Evolutionary conservation across 2,888 invertebrate species (phyloP).

Genomic region (Drosophila mimetica): DNA sequence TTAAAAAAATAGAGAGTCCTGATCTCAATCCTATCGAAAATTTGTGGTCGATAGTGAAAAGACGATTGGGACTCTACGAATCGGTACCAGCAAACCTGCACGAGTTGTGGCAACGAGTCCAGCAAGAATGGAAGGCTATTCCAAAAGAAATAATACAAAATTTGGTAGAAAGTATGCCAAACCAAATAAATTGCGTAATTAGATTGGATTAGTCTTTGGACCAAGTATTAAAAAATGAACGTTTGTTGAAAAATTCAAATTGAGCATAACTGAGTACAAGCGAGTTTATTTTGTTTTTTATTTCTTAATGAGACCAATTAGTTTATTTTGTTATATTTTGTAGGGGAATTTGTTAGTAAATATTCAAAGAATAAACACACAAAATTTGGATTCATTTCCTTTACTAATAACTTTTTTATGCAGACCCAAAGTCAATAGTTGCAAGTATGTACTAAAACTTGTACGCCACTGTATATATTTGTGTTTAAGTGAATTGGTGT

Average conservation of each 20-base stretch:
- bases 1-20: background rate
- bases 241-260: background rate
- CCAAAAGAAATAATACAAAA: background rate
- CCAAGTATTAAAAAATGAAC: background rate
- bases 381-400: too few relatives aligned
- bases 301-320: background rate
- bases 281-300: too few relatives aligned
- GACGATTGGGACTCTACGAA: too few relatives aligned
- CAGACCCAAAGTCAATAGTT: too few relatives aligned
- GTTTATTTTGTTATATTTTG: background rate
- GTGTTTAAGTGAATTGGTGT: too few relatives aligned
- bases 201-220: background rate
- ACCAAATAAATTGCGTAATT: background rate
- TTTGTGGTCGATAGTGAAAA: background rate
- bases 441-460: too few relatives aligned
- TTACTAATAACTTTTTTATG: too few relatives aligned
- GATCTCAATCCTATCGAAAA: background rate
- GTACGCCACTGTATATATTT: too few relatives aligned
- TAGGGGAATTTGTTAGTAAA: background rate
- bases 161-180: background rate
- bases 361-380: background rate
- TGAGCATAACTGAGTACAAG: background rate
- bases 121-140: background rate
- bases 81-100: background rate
- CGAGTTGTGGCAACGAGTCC: background rate